Base-by-base conservation (phyloP, 1,140 invertebrate genomes). In the Zaprionus camerounensis region DNA sequence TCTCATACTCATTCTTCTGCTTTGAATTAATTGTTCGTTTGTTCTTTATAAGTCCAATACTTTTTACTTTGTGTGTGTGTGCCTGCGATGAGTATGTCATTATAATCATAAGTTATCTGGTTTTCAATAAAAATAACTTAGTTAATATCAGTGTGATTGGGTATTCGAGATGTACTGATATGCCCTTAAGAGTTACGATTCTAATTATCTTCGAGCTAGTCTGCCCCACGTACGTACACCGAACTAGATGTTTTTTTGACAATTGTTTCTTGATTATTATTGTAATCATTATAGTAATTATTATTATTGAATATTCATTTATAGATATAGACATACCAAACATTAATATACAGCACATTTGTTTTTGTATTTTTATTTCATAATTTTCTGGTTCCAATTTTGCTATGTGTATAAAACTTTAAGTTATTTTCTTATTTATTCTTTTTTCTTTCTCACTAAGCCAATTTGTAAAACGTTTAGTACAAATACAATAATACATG, bases 381-480 rank as follows among this genome's bases (percentile, higher is more conserved):
- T 46, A 46, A 46, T 71, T 78, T 66, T 82, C 76, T 81, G 81
- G 75, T 82, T 88, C 78, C 81, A 88, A 88, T 90, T 87, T 88
- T 53, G 63, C 84, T 90, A 84, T 63, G 72, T 88, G 85, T 88
- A 88, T 88, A 88, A 88, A 88, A 88, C 84, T 75, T 85, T 69
- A 81, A 90, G 81, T 84, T 85, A 81, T 76, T 71, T 77, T 72
- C 59, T 41, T 58, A 17, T 55, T 41, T 24, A 24, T 72, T 61
- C 49, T 41, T 36, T 65, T 55, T 66, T 51, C 59, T 22, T 58
- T 79, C 46, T 84, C 72, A 76, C 81, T 88, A 85, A 76, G 85
- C 85, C 85, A 90, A 88, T 88, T 90, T 88, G 85, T 88, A 88
- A 88, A 88, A 90, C 85, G 85, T 90, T 88, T 88, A 90, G 85